Percentiles rank a stretch among this genome's conserved stretches.
These are phyloP conservation scores for Bradysia coprophila DNA, from an alignment of 1,140 invertebrate genomes.

Conservation along the genomic window DNA sequence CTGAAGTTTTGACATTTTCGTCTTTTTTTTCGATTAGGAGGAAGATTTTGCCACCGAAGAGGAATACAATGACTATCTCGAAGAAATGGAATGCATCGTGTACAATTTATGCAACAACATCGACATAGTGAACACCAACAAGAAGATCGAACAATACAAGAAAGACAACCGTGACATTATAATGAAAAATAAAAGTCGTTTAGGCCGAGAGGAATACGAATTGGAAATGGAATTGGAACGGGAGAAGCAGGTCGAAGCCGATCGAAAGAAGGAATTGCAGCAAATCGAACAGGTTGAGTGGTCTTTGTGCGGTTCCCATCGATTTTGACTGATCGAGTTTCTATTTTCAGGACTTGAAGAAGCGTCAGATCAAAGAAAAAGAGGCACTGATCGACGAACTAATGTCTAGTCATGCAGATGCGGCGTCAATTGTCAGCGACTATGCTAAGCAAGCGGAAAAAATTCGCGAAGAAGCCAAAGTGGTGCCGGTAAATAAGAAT, in stretches of 20 bases:
- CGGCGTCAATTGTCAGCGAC: conserved; percentile 67
- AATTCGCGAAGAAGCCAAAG: conserved; percentile 41
- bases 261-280: conserved; percentile 37
- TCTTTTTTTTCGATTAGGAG: conserved; percentile 25
- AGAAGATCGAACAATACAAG: conserved; percentile 85
- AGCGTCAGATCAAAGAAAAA: conserved; percentile 65
- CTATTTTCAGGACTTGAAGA: conserved; percentile 72
- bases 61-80: conserved; percentile 88
- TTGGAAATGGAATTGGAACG: conserved; percentile 11
- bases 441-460: conserved; percentile 51
- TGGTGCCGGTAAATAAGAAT: conserved; percentile 15
- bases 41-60: conserved; percentile 65
- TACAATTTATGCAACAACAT: conserved; percentile 85
- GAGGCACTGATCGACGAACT: conserved; percentile 86
- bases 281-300: conserved; percentile 25
- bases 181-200: conserved; percentile 62
- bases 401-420: conserved; percentile 80
- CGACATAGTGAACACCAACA: conserved; percentile 77
- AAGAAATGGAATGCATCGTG: conserved; percentile 79
- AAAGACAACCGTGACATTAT: conserved; percentile 85
- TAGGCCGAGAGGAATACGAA: conserved; percentile 27
- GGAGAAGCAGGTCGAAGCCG: conserved; percentile 49
- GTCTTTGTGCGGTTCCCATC: neutral
- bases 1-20: no score
- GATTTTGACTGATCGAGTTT: conserved; percentile 34